Percentiles rank a stretch among this genome's conserved stretches.
These are phyloP conservation scores for Hephaestus fuliginosus DNA, from an alignment of 2,797 vertebrate species.

Conservation along the genomic window DNA sequence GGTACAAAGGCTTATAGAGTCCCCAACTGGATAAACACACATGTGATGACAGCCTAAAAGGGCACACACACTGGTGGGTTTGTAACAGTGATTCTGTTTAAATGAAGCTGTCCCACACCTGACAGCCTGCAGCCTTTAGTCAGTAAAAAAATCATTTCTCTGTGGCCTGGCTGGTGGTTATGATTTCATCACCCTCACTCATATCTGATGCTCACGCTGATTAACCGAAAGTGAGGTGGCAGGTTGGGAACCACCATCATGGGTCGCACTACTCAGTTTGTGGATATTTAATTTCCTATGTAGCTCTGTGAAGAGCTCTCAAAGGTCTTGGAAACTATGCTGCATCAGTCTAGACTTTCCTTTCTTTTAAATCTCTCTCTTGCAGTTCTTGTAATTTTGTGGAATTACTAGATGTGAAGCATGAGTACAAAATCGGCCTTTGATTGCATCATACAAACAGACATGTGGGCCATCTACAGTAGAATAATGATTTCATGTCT, in stretches of 20 bases:
- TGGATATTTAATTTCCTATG: not conserved
- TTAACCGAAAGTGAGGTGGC: constrained; percentile 2
- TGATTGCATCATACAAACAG: not conserved
- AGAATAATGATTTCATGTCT: not conserved
- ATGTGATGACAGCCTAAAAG: not conserved
- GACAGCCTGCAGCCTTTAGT: constrained; percentile 1
- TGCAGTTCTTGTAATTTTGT: not conserved
- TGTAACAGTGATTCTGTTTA: not conserved
- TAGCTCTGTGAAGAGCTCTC: not conserved
- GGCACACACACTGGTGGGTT: not conserved
- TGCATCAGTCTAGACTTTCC: no score
- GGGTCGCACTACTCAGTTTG: not conserved
- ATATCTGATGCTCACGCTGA: constrained; percentile 15
- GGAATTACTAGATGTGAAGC: not conserved
- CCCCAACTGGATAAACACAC: not conserved
- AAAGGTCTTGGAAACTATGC: not conserved
- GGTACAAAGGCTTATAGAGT: not conserved
- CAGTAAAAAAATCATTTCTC: constrained; percentile 30
- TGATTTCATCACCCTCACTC: constrained; percentile 12
- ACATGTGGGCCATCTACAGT: not conserved
- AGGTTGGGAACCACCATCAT: not conserved
- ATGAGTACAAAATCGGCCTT: not conserved
- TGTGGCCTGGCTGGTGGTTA: constrained; percentile 9
- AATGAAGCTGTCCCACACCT: not conserved
- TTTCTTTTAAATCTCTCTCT: not conserved